Evolutionary conservation across 30 jellyfish, hydroid and myxozoan genomes (phyloP).

Genomic region (Turritopsis rubra): DNA sequence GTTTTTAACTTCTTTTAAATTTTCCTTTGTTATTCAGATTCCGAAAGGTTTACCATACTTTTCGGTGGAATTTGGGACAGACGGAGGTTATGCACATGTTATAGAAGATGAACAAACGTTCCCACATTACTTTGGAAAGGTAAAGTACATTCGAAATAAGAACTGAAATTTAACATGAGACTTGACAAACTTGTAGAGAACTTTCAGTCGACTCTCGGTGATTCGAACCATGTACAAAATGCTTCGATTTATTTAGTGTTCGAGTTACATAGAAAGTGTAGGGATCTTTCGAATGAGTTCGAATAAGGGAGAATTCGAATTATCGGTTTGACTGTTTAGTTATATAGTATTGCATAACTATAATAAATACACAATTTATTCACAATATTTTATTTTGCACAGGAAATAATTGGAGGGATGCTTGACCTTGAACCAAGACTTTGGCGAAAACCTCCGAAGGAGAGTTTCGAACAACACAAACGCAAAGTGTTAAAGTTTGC

Average conservation of each 20-base stretch:
- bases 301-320: too few species aligned
- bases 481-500: constrained; percentile 65
- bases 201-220: too few species aligned
- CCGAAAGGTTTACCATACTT: constrained; percentile 92
- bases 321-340: too few species aligned
- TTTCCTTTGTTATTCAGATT: constrained; percentile 28
- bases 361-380: not conserved
- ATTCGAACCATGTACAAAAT: too few species aligned
- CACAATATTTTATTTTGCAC: not conserved
- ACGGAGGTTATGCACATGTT: constrained; percentile 93
- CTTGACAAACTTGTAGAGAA: not conserved
- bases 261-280: too few species aligned
- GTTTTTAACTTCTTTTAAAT: too few species aligned
- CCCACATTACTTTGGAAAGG: constrained; percentile 78
- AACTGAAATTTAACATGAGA: too few species aligned
- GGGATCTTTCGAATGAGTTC: too few species aligned
- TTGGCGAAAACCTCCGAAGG: constrained; percentile 86
- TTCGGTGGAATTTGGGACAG: constrained; percentile 82
- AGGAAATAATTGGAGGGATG: constrained; percentile 87
- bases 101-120: constrained; percentile 73
- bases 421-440: constrained; percentile 63
- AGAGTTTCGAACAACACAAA: constrained; percentile 70
- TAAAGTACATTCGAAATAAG: constrained; percentile 12
- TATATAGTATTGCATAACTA: not conserved
- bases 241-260: too few species aligned